Conservation (phyloP, 1,140 invertebrate genomes). For the Musca domestica region DNA sequence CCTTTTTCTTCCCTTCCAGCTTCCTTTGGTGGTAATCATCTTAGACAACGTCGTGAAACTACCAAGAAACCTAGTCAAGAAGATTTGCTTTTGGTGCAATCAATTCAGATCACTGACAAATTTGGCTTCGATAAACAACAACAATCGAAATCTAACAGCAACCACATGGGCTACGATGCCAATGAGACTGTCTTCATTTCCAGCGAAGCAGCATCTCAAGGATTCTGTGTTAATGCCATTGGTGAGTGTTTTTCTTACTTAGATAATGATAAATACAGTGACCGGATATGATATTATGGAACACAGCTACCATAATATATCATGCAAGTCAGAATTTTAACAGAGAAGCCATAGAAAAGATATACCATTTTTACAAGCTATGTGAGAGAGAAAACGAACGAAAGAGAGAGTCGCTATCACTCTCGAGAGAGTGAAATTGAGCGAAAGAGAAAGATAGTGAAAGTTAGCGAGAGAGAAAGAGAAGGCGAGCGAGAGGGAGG, state of each 20-base stretch:
- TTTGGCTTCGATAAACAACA: constrained; percentile 72
- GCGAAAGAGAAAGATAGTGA: too few relatives aligned
- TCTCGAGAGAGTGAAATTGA: too few relatives aligned
- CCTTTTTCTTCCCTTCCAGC: background rate
- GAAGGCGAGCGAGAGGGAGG: too few relatives aligned
- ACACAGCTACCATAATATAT: too few relatives aligned
- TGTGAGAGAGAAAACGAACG: too few relatives aligned
- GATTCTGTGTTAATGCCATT: constrained; percentile 67
- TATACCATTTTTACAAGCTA: too few relatives aligned
- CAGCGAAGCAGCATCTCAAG: constrained; percentile 53
- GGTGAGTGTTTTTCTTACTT: constrained; percentile 26
- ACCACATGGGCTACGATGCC: constrained; percentile 44
- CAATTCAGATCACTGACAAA: constrained; percentile 89
- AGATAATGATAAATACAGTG: background rate
- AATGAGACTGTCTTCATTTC: constrained; percentile 61
- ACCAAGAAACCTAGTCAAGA: constrained; percentile 59
- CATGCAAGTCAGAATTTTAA: too few relatives aligned
- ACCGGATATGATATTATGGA: too few relatives aligned
- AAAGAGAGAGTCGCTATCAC: too few relatives aligned
- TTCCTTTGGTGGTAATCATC: constrained; percentile 11
- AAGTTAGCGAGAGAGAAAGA: too few relatives aligned
- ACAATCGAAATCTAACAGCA: constrained; percentile 29
- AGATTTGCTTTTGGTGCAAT: constrained; percentile 79
- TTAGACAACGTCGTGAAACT: constrained; percentile 40
- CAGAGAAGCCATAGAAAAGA: too few relatives aligned